Percentiles rank a stretch among this genome's conserved stretches.
Conservation (phyloP, 1,140 invertebrate genomes). For the Tribolium castaneum region DNA sequence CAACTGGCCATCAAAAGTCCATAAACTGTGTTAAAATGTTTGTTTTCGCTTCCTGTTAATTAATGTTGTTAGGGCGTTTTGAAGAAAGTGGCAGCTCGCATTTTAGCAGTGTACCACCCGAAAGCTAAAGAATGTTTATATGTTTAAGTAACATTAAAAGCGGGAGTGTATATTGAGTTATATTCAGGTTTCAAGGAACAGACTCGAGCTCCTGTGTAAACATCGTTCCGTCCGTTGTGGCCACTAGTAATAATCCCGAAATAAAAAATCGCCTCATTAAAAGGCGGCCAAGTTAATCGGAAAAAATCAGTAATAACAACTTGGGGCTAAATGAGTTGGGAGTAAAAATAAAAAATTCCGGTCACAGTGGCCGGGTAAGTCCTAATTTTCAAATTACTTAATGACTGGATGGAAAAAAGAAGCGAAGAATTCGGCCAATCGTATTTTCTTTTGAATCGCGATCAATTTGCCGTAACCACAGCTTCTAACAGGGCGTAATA, state of each 20-base stretch:
- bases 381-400: conserved; percentile 39
- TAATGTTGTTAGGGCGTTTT: background rate
- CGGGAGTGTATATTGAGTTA: conserved; percentile 45
- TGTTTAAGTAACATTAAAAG: conserved; percentile 48
- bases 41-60: background rate
- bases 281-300: background rate
- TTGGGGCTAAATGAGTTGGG: background rate
- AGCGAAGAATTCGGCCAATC: conserved; percentile 56
- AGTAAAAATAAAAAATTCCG: conserved; percentile 32
- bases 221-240: conserved; percentile 31
- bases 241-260: conserved; percentile 15
- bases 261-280: background rate
- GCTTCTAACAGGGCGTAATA: conserved; percentile 62
- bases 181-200: conserved; percentile 46
- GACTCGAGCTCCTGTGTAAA: conserved; percentile 34
- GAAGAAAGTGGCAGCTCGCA: background rate
- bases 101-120: conserved; percentile 41
- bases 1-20: conserved; percentile 5
- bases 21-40: background rate
- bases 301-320: background rate
- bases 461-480: conserved; percentile 62
- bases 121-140: conserved; percentile 44
- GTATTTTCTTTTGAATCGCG: conserved; percentile 59
- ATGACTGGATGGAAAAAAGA: conserved; percentile 35
- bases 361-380: conserved; percentile 16